phyloP scores from a whole-genome alignment of 37 sponge, comb jelly and placozoan species.

The Beroe forskalii region DNA sequence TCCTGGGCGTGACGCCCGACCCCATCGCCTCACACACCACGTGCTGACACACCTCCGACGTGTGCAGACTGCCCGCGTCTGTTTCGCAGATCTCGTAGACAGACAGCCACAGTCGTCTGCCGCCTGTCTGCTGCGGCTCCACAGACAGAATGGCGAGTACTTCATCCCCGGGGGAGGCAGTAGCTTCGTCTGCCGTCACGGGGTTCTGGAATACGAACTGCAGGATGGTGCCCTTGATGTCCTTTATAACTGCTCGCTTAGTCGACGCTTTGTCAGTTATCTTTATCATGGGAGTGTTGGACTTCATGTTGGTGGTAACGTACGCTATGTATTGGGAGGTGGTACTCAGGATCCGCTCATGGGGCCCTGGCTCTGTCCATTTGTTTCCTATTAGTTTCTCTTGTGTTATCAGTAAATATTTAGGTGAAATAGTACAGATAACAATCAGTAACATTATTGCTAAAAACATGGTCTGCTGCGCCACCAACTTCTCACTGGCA shows the following conservation, averaged over 20 bases:
- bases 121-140: not conserved
- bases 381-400: not conserved
- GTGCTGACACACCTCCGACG: not conserved
- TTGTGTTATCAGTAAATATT: not conserved
- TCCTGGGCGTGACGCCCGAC: not conserved
- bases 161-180: no score
- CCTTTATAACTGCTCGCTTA: not conserved
- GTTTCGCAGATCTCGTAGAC: not conserved
- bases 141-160: not conserved
- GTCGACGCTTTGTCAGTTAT: not conserved
- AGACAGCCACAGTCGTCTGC: not conserved
- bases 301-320: not conserved
- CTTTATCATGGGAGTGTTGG: not conserved
- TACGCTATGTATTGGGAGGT: slow-evolving; percentile 15
- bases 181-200: not conserved
- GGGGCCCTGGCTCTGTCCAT: not conserved
- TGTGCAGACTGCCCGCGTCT: not conserved
- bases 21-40: not conserved
- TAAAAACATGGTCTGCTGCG: no score
- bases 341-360: not conserved
- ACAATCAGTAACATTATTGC: no score
- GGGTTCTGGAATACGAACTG: slow-evolving; percentile 6
- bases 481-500: no score
- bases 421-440: no score
- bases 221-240: not conserved